phyloP scores from a whole-genome alignment of 2,113 vertebrate genomes.

The Fulmarus glacialis region DNA sequence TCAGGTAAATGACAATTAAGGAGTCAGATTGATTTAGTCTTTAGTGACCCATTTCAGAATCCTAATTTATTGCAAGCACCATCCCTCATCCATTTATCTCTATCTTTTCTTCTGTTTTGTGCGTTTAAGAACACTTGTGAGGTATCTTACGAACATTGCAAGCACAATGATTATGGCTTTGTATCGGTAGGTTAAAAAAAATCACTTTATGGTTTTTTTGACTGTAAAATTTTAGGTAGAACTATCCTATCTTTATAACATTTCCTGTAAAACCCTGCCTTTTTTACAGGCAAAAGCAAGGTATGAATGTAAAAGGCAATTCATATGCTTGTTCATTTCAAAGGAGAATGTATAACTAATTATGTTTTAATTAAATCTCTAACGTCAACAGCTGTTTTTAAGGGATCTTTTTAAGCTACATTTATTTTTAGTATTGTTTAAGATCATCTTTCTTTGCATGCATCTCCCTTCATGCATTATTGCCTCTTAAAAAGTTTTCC shows the following conservation, averaged over 20 bases:
- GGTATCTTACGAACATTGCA: neutral
- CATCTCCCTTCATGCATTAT: neutral
- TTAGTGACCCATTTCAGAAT: neutral
- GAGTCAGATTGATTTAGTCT: neutral
- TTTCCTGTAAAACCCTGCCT: neutral
- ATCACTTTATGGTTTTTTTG: neutral
- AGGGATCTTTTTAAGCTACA: conserved; percentile 52
- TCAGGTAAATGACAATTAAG: conserved; percentile 21
- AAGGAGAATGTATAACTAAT: conserved; percentile 64
- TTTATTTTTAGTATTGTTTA: conserved; percentile 60
- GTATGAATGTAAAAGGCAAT: conserved; percentile 34
- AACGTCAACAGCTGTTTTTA: conserved; percentile 53
- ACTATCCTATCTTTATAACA: neutral
- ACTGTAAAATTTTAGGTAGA: conserved; percentile 24
- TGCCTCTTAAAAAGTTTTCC: conserved; percentile 23
- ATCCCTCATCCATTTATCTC: neutral
- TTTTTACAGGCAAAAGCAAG: conserved; percentile 41
- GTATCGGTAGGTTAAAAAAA: neutral
- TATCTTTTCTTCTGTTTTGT: neutral
- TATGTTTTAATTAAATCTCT: conserved; percentile 62
- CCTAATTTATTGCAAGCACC: neutral
- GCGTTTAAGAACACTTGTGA: neutral
- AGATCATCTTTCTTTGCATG: neutral
- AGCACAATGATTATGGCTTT: neutral
- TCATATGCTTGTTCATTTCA: conserved; percentile 46